Evolutionary conservation across 1,140 invertebrate genomes (phyloP), one percentile per base, ranked within the genome.

Genomic region (Callitettix versicolor): DNA sequence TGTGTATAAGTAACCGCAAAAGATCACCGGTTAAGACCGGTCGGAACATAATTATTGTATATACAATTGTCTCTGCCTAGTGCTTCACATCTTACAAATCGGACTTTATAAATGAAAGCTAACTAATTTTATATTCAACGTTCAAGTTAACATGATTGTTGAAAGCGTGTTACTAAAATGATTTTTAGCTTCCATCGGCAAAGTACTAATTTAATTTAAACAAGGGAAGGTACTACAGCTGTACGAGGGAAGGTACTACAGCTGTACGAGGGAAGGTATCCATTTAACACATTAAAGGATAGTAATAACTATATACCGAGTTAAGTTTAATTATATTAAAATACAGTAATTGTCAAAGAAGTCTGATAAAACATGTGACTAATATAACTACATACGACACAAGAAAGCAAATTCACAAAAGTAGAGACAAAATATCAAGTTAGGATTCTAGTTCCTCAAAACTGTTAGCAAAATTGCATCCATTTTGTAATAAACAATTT

Each of bases 401-500:
- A 38, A 44, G 40, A 55, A 55, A 55, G 53, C 53, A 55, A 55
- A 55, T 46, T 42, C 44, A 55, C 52, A 44, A 40, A 43, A 49
- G 47, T 49, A 49, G 47, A 49, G 47, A 49, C 47, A 49, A 49
- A 49, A 49, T 49, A 49, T 49, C 47, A 30, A 49, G 47, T 49
- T 47, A 46, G 41, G 43, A 55, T 33, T 47, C 42, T 55, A 54
- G 42, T 55, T 55, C 53, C 30, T 46, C 30, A 55, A 55, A 55
- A 55, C 34, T 34, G 33, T 55, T 55, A 55, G 53, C 53, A 54
- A 55, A 55, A 55, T 55, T 55, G 53, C 43, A 47, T 55, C 33
- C 33, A 22, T 47, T 55, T 34, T 12, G 47, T 49, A 55, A 46
- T 55, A 55, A 44, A 55, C 43, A 51, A 36, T 36, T 43, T 55